These are phyloP conservation scores for Drosophila niveifrons DNA, from an alignment of 2,888 invertebrate species.

Conservation along the genomic window DNA sequence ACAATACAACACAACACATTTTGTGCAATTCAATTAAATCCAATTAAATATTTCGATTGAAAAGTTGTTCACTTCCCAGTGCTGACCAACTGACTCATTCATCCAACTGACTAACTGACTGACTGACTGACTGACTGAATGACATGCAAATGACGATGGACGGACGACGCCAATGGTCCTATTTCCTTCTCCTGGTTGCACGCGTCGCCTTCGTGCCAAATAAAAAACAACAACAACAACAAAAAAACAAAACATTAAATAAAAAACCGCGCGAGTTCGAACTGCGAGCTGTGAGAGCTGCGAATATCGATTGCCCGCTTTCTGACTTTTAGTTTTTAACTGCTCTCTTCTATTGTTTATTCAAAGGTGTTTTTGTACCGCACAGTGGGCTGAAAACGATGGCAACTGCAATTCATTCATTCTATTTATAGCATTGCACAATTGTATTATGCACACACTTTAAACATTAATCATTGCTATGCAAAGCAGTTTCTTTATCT, in stretches of 20 bases:
- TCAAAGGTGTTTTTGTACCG: constrained; percentile 8
- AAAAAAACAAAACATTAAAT: constrained; percentile 10
- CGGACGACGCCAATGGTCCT: not conserved
- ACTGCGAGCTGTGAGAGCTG: constrained; percentile 36
- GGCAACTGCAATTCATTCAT: not conserved
- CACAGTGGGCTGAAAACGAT: not conserved
- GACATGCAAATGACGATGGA: constrained; percentile 42
- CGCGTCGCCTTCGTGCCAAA: constrained; percentile 48
- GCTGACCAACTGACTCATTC: constrained; percentile 8
- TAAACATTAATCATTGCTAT: too few species aligned
- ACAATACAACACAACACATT: constrained; percentile 5
- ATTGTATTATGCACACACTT: not conserved
- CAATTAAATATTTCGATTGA: constrained; percentile 69
- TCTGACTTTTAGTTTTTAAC: constrained; percentile 42
- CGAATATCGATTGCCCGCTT: constrained; percentile 61
- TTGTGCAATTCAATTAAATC: constrained; percentile 64
- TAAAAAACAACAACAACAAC: constrained; percentile 8
- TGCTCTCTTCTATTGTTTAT: constrained; percentile 32
- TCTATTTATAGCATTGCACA: not conserved
- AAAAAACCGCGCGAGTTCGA: not conserved
- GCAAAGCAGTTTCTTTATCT: too few species aligned
- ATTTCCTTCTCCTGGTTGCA: constrained; percentile 3
- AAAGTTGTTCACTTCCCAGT: constrained; percentile 33
- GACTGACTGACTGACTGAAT: constrained; percentile 6
- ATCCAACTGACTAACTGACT: not conserved